Evolutionary conservation across 2,113 vertebrate genomes (phyloP), one percentile per base, ranked within the genome.

Genomic region (Amblyopsis rosae): DNA sequence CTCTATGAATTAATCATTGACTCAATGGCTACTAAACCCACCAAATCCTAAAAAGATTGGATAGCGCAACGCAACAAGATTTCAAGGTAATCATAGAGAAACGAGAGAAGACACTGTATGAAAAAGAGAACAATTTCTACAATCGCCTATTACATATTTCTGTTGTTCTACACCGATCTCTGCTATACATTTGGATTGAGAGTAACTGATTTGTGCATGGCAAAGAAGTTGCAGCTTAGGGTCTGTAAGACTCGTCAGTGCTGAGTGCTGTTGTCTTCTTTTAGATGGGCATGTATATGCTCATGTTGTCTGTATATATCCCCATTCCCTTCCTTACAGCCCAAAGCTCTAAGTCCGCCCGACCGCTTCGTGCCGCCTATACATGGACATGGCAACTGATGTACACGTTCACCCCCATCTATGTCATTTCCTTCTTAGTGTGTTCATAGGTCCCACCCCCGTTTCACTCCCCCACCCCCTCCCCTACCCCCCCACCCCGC

Each of bases 291-390:
- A 95, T 96, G 96, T 94, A 93, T 96, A 95, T 96, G 95, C 96
- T 97, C 96, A 98, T 95, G 35, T 41, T 96, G 89, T 98, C 93
- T 96, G 95, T 97, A 94, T 97, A 94, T 97, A 95, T 98, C 94
- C 96, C 95, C 95, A 94, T 94, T 96, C 96, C 96, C 96, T 98
- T 98, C 96, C 95, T 98, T 98, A 98, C 96, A 98, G 96, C 96
- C 94, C 96, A 96, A 97, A 98, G 96, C 95, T 96, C 96, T 95
- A 97, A 97, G 94, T 96, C 96, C 93, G 95, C 95, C 95, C 96
- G 95, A 95, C 95, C 95, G 95, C 96, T 98, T 92, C 94, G 96
- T 94, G 93, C 95, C 87, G 94, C 95, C 95, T 94, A 96, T 95
- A 97, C 96, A 96, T 97, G 96, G 96, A 98, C 96, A 96, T 96